Percentiles rank a stretch among this genome's conserved stretches.
Evolutionary conservation across 2,888 invertebrate genomes (phyloP).

Genomic region (Selenia dentaria): DNA sequence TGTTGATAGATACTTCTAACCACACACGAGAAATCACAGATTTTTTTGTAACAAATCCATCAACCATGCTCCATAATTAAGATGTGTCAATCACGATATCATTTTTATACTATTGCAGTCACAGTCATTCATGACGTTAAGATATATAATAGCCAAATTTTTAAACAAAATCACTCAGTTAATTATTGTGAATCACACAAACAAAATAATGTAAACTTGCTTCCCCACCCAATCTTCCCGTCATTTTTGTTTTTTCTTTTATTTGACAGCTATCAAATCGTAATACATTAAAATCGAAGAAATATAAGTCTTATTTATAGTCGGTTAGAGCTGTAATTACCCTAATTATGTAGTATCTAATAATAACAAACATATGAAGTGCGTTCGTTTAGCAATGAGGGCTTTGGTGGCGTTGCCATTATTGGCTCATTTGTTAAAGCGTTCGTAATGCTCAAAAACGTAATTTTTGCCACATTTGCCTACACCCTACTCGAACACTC

Average conservation of each 20-base stretch:
- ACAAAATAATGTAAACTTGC: conserved; percentile 48
- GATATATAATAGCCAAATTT: conserved; percentile 26
- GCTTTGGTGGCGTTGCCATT: too few species aligned
- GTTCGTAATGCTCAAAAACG: too few species aligned
- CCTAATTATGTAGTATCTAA: too few species aligned
- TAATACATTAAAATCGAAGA: too few species aligned
- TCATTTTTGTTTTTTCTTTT: conserved; percentile 27
- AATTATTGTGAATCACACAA: conserved; percentile 68
- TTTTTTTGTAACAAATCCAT: conserved; percentile 38
- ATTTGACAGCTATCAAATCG: conserved; percentile 30
- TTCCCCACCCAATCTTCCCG: conserved; percentile 48
- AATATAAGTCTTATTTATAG: too few species aligned
- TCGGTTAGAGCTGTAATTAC: too few species aligned
- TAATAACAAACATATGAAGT: too few species aligned
- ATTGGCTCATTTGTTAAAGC: too few species aligned
- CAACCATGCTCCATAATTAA: conserved; percentile 37
- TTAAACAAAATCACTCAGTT: conserved; percentile 39
- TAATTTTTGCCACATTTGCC: too few species aligned
- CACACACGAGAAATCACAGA: conserved; percentile 37
- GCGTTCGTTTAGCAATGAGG: too few species aligned
- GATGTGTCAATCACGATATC: conserved; percentile 20
- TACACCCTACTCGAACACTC: too few species aligned
- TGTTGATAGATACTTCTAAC: conserved; percentile 47
- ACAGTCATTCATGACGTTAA: conserved; percentile 16
- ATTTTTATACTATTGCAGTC: conserved; percentile 13